Percentiles rank a stretch among this genome's conserved stretches.
phyloP scores from a whole-genome alignment of 35 echinoderm and acorn worm genomes.

The Apostichopus japonicus region DNA sequence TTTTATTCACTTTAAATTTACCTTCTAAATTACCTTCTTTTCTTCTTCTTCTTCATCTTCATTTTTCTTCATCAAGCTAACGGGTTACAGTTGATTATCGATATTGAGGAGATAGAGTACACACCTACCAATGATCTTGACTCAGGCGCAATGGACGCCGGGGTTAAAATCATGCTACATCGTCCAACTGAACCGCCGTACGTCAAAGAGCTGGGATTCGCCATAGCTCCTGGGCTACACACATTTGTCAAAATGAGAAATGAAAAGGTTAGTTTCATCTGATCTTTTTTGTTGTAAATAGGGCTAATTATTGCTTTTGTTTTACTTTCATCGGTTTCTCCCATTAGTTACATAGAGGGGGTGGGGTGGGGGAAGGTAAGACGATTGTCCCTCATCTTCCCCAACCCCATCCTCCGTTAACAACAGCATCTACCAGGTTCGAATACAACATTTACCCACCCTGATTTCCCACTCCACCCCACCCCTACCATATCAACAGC shows the following conservation, averaged over 20 bases:
- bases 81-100: constrained; percentile 77
- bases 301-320: not conserved
- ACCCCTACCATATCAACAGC: too few species aligned
- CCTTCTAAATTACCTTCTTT: too few species aligned
- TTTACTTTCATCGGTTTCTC: not conserved
- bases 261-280: constrained; percentile 45
- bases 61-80: constrained; percentile 60
- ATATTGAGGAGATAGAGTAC: constrained; percentile 76
- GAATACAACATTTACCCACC: too few species aligned
- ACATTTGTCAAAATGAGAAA: constrained; percentile 73
- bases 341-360: too few species aligned
- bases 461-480: too few species aligned
- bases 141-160: constrained; percentile 72
- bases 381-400: too few species aligned
- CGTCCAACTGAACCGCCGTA: constrained; percentile 83
- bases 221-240: constrained; percentile 63
- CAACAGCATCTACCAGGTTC: not conserved
- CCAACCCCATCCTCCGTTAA: too few species aligned
- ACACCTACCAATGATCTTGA: constrained; percentile 85
- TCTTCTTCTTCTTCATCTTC: too few species aligned
- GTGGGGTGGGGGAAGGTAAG: too few species aligned
- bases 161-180: constrained; percentile 83
- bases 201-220: constrained; percentile 79
- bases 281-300: too few species aligned
- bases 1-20: too few species aligned